Conservation (phyloP, 1,140 invertebrate genomes). For the Cydia strobilella region DNA sequence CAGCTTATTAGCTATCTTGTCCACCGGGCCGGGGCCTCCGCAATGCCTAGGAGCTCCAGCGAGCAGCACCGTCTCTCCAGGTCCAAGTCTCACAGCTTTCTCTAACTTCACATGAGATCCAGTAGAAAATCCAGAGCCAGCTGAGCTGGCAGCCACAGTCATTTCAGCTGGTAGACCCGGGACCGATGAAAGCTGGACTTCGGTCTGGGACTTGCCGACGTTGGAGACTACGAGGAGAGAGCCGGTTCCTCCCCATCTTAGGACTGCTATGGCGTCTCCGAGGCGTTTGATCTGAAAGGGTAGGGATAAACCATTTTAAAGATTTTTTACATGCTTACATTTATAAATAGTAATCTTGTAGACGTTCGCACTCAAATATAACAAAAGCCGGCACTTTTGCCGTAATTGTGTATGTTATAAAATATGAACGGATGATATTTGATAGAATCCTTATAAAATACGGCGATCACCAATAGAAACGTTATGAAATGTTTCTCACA, state of each 20-base stretch:
- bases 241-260: slow-evolving; percentile 65
- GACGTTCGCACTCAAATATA: too few relatives aligned
- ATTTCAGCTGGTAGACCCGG: slow-evolving; percentile 64
- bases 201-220: slow-evolving; percentile 47
- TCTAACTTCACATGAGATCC: slow-evolving; percentile 55
- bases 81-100: slow-evolving; percentile 57
- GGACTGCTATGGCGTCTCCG: slow-evolving; percentile 52
- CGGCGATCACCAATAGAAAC: background rate
- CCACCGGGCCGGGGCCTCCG: slow-evolving; percentile 69
- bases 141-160: slow-evolving; percentile 60
- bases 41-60: slow-evolving; percentile 65
- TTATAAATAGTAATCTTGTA: too few relatives aligned
- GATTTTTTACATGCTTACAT: too few relatives aligned
- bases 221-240: slow-evolving; percentile 62
- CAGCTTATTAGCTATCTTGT: slow-evolving; percentile 71
- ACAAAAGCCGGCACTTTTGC: too few relatives aligned
- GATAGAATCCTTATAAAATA: background rate
- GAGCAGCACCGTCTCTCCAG: slow-evolving; percentile 63
- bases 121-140: slow-evolving; percentile 52
- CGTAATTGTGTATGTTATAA: too few relatives aligned
- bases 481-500: background rate
- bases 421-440: background rate
- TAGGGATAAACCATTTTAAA: background rate
- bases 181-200: slow-evolving; percentile 58
- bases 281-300: slow-evolving; percentile 60